Percentiles rank a stretch among this genome's conserved stretches.
Conservation (phyloP, 1,140 invertebrate genomes). For the Leptopilina boulardi region DNA sequence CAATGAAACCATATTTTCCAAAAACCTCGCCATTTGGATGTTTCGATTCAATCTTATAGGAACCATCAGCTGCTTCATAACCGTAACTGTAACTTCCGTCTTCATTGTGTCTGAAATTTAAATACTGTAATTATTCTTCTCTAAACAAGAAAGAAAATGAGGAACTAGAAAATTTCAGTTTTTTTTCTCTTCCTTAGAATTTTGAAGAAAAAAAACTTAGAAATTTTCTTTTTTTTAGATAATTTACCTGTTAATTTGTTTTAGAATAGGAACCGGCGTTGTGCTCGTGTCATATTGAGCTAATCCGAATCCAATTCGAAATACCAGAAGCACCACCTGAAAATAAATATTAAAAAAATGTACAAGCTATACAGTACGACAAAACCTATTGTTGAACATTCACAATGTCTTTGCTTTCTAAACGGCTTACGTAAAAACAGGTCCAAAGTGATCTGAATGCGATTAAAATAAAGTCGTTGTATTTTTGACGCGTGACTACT, state of each 20-base stretch:
- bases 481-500: not conserved
- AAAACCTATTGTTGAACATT: constrained; percentile 9
- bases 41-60: constrained; percentile 94
- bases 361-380: not conserved
- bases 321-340: constrained; percentile 62
- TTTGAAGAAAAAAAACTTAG: constrained; percentile 34
- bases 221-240: constrained; percentile 35
- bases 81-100: constrained; percentile 92
- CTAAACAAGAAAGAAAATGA: constrained; percentile 55
- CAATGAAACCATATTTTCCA: constrained; percentile 89
- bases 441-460: constrained; percentile 8
- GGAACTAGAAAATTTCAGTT: too few species aligned
- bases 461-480: not conserved
- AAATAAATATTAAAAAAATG: constrained; percentile 43
- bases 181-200: constrained; percentile 30
- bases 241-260: constrained; percentile 85
- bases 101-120: constrained; percentile 82
- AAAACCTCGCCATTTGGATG: constrained; percentile 88
- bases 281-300: constrained; percentile 73
- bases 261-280: constrained; percentile 87
- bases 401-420: constrained; percentile 11
- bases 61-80: constrained; percentile 92
- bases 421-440: constrained; percentile 19
- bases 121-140: constrained; percentile 27
- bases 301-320: constrained; percentile 58